Conservation (phyloP, 1,140 invertebrate genomes). For the Drosophila murphyi region DNA sequence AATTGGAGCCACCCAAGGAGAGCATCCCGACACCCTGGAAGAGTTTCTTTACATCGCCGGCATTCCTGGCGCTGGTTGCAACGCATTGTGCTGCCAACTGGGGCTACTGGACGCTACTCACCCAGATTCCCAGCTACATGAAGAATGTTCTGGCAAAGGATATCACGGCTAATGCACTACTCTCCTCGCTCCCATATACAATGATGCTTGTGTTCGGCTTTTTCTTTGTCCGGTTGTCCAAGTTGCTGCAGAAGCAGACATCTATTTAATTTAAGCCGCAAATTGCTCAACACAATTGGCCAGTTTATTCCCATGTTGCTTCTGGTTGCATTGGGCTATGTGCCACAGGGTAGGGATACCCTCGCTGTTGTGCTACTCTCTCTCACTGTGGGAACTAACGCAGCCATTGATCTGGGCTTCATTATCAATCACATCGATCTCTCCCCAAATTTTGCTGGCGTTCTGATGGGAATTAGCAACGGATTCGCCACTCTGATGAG, state of each 20-base stretch:
- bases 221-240: constrained; percentile 87
- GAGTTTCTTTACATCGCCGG: constrained; percentile 90
- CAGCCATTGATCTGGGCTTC: constrained; percentile 89
- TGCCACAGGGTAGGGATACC: constrained; percentile 85
- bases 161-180: constrained; percentile 90
- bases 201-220: constrained; percentile 87
- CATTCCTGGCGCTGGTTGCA: constrained; percentile 93
- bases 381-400: constrained; percentile 90
- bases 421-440: constrained; percentile 90
- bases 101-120: constrained; percentile 97
- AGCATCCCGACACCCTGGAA: constrained; percentile 87
- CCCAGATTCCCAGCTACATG: constrained; percentile 96
- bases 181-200: constrained; percentile 92
- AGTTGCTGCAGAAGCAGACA: constrained; percentile 86
- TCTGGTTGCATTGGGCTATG: constrained; percentile 87
- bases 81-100: constrained; percentile 95
- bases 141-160: constrained; percentile 92
- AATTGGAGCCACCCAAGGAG: constrained; percentile 40
- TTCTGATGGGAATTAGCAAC: constrained; percentile 90
- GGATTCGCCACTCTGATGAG: constrained; percentile 90
- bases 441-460: constrained; percentile 91
- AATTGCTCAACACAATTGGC: constrained; percentile 89
- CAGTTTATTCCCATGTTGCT: constrained; percentile 87
- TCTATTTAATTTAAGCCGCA: constrained; percentile 86
- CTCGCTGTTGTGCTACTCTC: constrained; percentile 87